phyloP scores from a whole-genome alignment of 37 sponge, comb jelly and placozoan species.

The Halisarca cf. caerulea region DNA sequence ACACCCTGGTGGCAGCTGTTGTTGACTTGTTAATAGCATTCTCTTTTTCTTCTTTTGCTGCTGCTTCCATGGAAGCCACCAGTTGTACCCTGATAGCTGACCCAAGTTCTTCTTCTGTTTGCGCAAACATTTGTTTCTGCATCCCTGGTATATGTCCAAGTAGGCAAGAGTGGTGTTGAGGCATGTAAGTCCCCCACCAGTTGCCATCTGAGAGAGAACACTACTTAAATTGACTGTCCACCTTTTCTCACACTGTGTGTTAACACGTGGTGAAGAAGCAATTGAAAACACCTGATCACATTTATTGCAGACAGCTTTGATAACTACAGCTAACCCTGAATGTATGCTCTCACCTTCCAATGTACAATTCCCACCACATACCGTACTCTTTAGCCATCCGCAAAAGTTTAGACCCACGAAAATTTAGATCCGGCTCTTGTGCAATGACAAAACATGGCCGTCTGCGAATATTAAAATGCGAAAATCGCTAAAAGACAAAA shows the following conservation, averaged over 20 bases:
- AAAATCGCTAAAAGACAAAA: too few relatives aligned
- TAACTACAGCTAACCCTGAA: background rate
- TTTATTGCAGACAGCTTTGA: background rate
- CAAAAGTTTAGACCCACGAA: too few relatives aligned
- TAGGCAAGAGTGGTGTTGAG: conserved; percentile 27
- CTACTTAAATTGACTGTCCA: conserved; percentile 42
- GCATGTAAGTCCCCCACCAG: conserved; percentile 39
- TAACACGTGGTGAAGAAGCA: background rate
- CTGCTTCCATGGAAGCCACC: background rate
- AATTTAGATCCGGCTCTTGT: too few relatives aligned
- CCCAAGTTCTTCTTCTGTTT: background rate
- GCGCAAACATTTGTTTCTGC: conserved; percentile 10
- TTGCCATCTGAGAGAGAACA: conserved; percentile 49
- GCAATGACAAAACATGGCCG: too few relatives aligned
- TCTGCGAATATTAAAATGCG: too few relatives aligned
- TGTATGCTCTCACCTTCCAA: background rate
- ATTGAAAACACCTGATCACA: background rate
- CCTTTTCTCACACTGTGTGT: background rate
- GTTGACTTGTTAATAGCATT: background rate
- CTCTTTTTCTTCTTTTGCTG: background rate
- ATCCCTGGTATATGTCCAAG: conserved; percentile 47
- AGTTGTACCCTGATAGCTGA: background rate
- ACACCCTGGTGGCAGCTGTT: too few relatives aligned
- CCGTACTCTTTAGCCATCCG: too few relatives aligned
- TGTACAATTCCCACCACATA: conserved; percentile 1